Conservation (phyloP, 1,140 invertebrate species). For the Geopemphigus sp. region DNA sequence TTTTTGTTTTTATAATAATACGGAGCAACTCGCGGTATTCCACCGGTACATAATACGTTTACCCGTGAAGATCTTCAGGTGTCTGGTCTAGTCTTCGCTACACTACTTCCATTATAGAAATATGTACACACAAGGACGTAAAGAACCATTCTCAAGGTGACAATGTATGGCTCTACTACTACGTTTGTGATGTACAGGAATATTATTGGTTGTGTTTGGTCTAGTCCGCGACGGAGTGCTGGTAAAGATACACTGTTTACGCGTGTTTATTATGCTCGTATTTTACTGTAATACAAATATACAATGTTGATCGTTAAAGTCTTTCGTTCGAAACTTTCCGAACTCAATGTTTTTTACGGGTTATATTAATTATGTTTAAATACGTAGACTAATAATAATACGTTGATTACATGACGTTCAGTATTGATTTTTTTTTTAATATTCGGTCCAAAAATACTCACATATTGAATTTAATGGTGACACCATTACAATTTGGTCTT, state of each 20-base stretch:
- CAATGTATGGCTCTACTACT: background rate
- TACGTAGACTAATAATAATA: too few relatives aligned
- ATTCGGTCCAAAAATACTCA: too few relatives aligned
- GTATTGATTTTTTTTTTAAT: too few relatives aligned
- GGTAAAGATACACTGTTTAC: too few relatives aligned
- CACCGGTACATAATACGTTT: background rate
- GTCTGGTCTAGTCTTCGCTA: background rate
- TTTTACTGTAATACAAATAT: too few relatives aligned
- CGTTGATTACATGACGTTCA: too few relatives aligned
- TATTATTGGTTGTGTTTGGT: constrained; percentile 14
- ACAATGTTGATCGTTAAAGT: background rate
- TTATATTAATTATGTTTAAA: too few relatives aligned
- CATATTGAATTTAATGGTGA: too few relatives aligned
- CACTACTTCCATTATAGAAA: constrained; percentile 13
- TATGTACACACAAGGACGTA: constrained; percentile 24
- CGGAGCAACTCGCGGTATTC: too few relatives aligned
- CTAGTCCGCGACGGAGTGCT: background rate
- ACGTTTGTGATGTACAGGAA: background rate
- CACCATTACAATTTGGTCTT: too few relatives aligned
- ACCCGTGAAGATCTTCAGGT: background rate
- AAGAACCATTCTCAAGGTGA: constrained; percentile 18
- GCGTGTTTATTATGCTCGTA: background rate
- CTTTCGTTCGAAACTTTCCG: background rate
- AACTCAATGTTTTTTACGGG: background rate
- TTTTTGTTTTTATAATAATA: too few relatives aligned